Conservation (phyloP, 2,113 vertebrate species). For the Illadopsis cleaveri region DNA sequence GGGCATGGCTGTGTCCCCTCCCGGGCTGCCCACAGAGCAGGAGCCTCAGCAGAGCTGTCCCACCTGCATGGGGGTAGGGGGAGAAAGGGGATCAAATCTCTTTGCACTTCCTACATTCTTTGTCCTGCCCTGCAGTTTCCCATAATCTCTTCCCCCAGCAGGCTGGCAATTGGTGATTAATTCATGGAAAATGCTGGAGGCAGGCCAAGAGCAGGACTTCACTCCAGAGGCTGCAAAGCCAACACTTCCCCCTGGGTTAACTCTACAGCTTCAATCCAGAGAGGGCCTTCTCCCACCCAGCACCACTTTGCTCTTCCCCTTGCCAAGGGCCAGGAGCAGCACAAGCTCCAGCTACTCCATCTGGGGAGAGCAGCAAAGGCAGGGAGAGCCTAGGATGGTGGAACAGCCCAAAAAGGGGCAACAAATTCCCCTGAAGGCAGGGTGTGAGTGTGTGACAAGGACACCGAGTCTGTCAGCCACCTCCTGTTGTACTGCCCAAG, state of each 20-base stretch:
- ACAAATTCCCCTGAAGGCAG: background rate
- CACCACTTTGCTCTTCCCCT: background rate
- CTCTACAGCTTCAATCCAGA: background rate
- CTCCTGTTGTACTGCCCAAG: background rate
- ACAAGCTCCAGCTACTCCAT: background rate
- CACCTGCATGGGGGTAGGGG: background rate
- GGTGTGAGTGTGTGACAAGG: background rate
- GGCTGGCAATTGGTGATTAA: slow-evolving; percentile 27
- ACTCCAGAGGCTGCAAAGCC: background rate
- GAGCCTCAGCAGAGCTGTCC: background rate
- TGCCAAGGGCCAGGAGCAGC: background rate
- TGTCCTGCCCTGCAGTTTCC: background rate
- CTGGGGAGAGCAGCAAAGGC: background rate
- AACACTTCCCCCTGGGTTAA: background rate
- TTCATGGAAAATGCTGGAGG: background rate
- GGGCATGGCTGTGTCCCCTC: background rate
- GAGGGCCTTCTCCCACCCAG: background rate
- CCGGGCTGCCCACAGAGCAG: background rate
- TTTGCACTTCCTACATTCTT: background rate
- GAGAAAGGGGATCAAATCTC: background rate
- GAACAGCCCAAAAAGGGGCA: background rate
- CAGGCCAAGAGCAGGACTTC: background rate
- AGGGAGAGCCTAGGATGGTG: background rate
- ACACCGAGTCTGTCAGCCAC: background rate
- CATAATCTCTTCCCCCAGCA: background rate